Conservation (phyloP, 2,113 vertebrate species). For the Cynopterus brachyotis region DNA sequence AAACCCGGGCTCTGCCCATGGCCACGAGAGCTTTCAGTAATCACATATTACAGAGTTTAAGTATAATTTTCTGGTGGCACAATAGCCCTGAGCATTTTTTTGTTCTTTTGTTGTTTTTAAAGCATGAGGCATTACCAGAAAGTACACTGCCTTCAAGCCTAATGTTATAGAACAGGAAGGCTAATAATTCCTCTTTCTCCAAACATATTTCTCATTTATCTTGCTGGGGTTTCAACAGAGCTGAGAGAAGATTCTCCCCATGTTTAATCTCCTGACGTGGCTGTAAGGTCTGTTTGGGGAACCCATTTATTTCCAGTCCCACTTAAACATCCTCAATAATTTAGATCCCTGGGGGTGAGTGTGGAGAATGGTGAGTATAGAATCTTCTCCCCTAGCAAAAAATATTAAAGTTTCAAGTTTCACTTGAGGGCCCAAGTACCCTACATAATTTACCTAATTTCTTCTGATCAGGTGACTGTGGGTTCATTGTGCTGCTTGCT, state of each 20-base stretch:
- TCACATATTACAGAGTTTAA: neutral
- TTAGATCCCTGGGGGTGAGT: neutral
- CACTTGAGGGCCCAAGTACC: neutral
- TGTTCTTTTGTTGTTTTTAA: slow-evolving; percentile 66
- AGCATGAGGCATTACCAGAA: slow-evolving; percentile 19
- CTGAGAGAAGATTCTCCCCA: neutral
- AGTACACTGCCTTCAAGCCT: slow-evolving; percentile 11
- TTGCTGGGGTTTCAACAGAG: slow-evolving; percentile 19
- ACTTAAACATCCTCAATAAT: neutral
- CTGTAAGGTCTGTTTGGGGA: neutral
- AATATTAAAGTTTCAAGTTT: slow-evolving; percentile 30
- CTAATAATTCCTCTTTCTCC: slow-evolving; percentile 53
- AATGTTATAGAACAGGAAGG: slow-evolving; percentile 34
- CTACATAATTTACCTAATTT: neutral
- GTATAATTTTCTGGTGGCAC: slow-evolving; percentile 55
- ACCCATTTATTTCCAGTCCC: neutral
- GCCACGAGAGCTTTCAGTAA: slow-evolving; percentile 32
- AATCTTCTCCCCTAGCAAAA: neutral
- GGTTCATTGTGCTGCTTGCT: neutral
- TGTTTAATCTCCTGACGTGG: neutral
- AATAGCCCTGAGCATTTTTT: neutral
- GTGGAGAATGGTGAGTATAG: neutral
- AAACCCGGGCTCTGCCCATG: slow-evolving; percentile 22
- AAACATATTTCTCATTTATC: slow-evolving; percentile 25
- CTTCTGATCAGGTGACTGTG: neutral